Conservation (phyloP, 2,797 vertebrate genomes). For the Helarctos malayanus region DNA sequence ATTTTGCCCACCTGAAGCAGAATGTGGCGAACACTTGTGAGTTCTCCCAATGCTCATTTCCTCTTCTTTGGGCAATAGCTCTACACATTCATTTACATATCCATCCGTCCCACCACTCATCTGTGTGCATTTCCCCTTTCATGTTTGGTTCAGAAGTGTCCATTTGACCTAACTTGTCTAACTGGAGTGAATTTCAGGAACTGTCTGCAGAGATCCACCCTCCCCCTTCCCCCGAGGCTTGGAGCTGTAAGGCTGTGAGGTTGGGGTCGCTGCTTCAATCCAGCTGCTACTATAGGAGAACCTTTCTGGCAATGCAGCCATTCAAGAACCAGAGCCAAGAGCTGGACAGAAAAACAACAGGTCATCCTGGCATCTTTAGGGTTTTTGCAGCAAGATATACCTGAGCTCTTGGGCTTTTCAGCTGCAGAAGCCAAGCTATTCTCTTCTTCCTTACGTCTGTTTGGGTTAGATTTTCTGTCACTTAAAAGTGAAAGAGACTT, state of each 20-base stretch:
- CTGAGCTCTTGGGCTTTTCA: neutral
- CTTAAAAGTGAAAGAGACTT: neutral
- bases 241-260: neutral
- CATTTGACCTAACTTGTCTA: neutral
- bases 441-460: neutral
- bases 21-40: accelerated
- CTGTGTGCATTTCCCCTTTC: accelerated
- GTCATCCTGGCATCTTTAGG: neutral
- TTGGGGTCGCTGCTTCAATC: neutral
- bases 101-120: neutral
- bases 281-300: neutral
- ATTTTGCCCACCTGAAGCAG: neutral
- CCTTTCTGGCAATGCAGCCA: neutral
- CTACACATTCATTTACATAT: neutral
- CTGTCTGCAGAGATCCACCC: neutral
- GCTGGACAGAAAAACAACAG: neutral
- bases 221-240: accelerated
- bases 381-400: neutral
- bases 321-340: neutral
- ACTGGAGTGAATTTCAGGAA: neutral
- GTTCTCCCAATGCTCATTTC: neutral
- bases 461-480: slow-evolving; percentile 29
- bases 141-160: neutral
- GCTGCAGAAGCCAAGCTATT: neutral
- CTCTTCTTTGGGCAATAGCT: neutral